A percentile compares a stretch with the other conserved stretches of the same genome.
Evolutionary conservation across 2,797 vertebrate genomes (phyloP).

Genomic region (Sarcophilus harrisii): DNA sequence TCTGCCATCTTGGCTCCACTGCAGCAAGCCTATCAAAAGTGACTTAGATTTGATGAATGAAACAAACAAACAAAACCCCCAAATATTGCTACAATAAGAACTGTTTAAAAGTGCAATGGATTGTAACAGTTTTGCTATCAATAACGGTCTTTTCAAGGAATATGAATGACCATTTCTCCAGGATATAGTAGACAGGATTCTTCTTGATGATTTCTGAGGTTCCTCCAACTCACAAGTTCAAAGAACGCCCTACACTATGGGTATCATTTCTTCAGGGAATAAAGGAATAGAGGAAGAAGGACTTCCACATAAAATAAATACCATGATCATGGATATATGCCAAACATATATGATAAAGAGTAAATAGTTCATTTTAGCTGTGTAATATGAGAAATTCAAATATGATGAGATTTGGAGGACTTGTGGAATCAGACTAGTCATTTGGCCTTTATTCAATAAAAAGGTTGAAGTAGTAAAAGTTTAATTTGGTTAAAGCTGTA

Average conservation of each 20-base stretch:
- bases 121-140: not conserved
- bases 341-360: not conserved
- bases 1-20: not conserved
- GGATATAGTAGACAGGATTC: not conserved
- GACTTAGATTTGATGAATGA: not conserved
- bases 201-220: not conserved
- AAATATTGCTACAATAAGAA: not conserved
- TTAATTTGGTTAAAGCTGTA: not conserved
- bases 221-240: not conserved
- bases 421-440: not conserved
- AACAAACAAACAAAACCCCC: not conserved
- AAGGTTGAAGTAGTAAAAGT: not conserved
- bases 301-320: not conserved
- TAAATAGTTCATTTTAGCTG: not conserved
- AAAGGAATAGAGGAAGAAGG: not conserved
- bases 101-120: not conserved
- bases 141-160: not conserved
- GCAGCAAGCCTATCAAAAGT: not conserved
- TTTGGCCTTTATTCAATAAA: not conserved
- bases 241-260: not conserved
- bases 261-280: not conserved
- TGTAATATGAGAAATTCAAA: not conserved
- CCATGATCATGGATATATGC: not conserved
- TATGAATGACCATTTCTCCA: not conserved
- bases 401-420: not conserved